Evolutionary conservation across 2,797 vertebrate species (phyloP).

Genomic region (Streptopelia turtur): DNA sequence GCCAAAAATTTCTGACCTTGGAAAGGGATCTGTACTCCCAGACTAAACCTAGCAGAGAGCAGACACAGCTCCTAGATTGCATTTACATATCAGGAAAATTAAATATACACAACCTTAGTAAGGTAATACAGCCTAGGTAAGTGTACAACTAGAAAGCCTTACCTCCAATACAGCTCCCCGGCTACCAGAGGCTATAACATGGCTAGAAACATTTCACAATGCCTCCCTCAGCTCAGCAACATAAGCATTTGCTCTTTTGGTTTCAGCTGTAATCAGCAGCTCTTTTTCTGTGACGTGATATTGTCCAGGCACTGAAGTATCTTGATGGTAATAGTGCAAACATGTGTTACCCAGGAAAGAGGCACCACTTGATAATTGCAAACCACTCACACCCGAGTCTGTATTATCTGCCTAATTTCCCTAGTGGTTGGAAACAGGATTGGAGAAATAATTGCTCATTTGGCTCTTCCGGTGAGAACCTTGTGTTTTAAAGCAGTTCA

Average conservation of each 20-base stretch:
- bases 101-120: fast-evolving
- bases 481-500: background rate
- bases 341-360: background rate
- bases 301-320: background rate
- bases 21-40: background rate
- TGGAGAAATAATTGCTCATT: background rate
- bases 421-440: background rate
- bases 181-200: fast-evolving
- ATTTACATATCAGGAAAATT: background rate
- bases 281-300: background rate
- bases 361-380: background rate
- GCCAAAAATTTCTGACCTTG: background rate
- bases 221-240: background rate
- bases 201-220: fast-evolving
- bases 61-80: background rate
- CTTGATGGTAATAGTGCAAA: background rate
- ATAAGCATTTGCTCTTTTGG: background rate
- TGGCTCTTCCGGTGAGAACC: background rate
- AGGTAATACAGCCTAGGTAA: background rate
- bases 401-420: background rate
- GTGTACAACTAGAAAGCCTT: background rate
- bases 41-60: background rate
- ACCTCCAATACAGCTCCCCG: background rate
- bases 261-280: background rate
- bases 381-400: background rate